Conservation (phyloP, 2,797 vertebrate species). For the Epinephelus awoara region DNA sequence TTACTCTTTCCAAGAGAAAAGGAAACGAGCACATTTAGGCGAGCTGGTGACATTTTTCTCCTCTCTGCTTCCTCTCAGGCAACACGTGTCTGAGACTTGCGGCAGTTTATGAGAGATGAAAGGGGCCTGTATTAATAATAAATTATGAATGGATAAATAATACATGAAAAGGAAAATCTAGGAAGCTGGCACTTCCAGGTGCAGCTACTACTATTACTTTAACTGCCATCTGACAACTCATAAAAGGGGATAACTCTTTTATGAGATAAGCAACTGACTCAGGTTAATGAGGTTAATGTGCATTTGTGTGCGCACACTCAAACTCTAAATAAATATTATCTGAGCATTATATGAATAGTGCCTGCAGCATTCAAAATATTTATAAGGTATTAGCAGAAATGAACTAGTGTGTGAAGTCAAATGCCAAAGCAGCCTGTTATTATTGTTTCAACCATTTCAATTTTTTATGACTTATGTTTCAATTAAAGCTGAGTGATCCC, state of each 20-base stretch:
- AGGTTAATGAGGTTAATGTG: constrained; percentile 6
- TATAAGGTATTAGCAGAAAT: neutral
- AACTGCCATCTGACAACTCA: constrained; percentile 49
- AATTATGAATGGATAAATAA: constrained; percentile 77
- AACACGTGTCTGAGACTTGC: constrained; percentile 60
- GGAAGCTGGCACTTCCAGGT: constrained; percentile 68
- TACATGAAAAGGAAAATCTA: constrained; percentile 72
- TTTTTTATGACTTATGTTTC: neutral
- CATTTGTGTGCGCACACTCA: neutral
- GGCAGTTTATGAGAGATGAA: constrained; percentile 73
- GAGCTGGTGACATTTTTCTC: constrained; percentile 54
- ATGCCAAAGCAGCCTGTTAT: neutral
- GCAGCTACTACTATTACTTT: constrained; percentile 39
- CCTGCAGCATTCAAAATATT: neutral
- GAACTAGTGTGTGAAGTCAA: neutral
- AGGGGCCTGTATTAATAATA: constrained; percentile 76
- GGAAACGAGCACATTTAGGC: constrained; percentile 36
- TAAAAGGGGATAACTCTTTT: neutral
- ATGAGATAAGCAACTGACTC: constrained; percentile 5
- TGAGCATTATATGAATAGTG: neutral
- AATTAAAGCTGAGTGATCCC: neutral
- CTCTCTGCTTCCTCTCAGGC: constrained; percentile 53
- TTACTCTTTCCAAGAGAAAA: constrained; percentile 38
- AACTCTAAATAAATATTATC: neutral
- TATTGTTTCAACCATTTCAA: neutral